Percentiles rank a stretch among this genome's conserved stretches.
phyloP scores from a whole-genome alignment of 1,140 invertebrate genomes.

The Eubasilissa regina region DNA sequence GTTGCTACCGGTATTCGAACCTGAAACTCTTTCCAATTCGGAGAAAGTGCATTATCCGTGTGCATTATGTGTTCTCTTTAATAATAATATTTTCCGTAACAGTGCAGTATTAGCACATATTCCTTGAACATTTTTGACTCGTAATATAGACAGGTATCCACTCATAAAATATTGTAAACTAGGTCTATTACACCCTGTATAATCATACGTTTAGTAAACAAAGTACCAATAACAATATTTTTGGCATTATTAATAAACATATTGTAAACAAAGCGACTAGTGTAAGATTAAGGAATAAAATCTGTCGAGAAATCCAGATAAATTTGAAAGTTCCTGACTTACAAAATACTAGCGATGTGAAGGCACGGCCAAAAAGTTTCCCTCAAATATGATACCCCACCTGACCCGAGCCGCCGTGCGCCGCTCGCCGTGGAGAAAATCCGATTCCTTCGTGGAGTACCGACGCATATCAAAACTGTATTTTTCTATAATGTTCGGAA shows the following conservation, averaged over 20 bases:
- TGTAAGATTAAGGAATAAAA: neutral
- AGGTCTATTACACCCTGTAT: no score
- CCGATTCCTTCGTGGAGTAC: slow-evolving; percentile 1
- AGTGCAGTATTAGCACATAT: no score
- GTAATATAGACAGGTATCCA: no score
- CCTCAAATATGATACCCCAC: slow-evolving; percentile 28
- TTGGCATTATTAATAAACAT: neutral
- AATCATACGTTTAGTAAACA: no score
- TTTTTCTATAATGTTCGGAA: slow-evolving; percentile 57
- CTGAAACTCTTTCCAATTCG: no score
- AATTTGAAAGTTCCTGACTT: slow-evolving; percentile 21
- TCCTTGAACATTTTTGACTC: no score
- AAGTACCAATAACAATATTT: no score
- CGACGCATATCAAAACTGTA: slow-evolving; percentile 57
- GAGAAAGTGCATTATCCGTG: no score
- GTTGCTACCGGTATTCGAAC: no score
- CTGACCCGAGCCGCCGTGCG: neutral
- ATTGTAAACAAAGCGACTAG: neutral
- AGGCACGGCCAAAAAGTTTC: slow-evolving; percentile 52
- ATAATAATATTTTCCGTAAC: no score
- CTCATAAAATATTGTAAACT: no score
- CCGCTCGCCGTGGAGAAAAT: neutral
- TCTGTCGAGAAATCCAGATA: neutral
- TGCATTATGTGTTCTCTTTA: no score
- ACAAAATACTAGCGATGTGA: slow-evolving; percentile 42